These are phyloP conservation scores for Enteromius unitaeniatus DNA, from an alignment of 2,797 vertebrate genomes.

Conservation along the genomic window DNA sequence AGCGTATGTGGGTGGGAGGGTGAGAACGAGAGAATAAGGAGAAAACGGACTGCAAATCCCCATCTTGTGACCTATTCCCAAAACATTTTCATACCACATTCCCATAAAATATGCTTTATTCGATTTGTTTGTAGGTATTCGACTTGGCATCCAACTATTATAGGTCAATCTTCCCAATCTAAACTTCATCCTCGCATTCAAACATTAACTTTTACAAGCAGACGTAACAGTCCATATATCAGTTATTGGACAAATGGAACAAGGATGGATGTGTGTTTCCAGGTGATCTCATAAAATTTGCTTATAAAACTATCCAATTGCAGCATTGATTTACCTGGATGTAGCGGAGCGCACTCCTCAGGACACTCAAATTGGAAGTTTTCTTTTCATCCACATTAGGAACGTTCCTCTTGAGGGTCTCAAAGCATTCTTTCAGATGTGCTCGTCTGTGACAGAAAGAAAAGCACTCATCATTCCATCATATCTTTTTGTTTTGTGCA, in stretches of 20 bases:
- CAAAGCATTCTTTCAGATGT: slow-evolving; percentile 98
- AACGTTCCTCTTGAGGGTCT: slow-evolving; percentile 97
- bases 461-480: neutral
- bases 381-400: slow-evolving; percentile 98
- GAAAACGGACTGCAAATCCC: slow-evolving; percentile 26
- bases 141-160: slow-evolving; percentile 7
- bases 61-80: slow-evolving; percentile 33
- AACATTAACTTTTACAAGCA: slow-evolving; percentile 58
- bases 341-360: slow-evolving; percentile 95
- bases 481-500: neutral
- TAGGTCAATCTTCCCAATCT: slow-evolving; percentile 23
- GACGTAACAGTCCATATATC: slow-evolving; percentile 5
- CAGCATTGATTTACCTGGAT: slow-evolving; percentile 87
- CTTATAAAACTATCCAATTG: neutral
- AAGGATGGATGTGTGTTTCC: neutral
- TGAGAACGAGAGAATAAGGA: neutral
- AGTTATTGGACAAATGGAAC: neutral
- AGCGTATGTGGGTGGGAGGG: neutral
- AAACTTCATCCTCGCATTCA: slow-evolving; percentile 29
- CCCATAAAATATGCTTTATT: neutral
- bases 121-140: neutral
- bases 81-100: neutral
- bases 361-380: slow-evolving; percentile 97
- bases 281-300: neutral
- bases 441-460: slow-evolving; percentile 79